Evolutionary conservation across 2,888 invertebrate species (phyloP).

Genomic region (Macrosoma leucophasiata): DNA sequence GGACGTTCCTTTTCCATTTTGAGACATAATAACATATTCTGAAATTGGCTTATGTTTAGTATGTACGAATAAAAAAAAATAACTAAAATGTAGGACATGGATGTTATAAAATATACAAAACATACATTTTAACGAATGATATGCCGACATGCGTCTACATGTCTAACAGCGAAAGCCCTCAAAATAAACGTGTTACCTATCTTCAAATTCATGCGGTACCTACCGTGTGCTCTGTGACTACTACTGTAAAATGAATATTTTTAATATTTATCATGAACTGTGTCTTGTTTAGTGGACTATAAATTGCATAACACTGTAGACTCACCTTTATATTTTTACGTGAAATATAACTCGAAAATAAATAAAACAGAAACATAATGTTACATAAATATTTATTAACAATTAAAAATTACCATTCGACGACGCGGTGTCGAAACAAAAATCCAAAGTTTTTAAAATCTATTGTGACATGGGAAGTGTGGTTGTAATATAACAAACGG

Average conservation of each 20-base stretch:
- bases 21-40: too few relatives aligned
- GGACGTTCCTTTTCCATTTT: too few relatives aligned
- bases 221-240: slow-evolving; percentile 13
- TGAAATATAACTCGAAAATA: slow-evolving; percentile 32
- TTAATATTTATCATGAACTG: slow-evolving; percentile 2
- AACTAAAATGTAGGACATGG: too few relatives aligned
- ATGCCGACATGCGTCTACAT: slow-evolving; percentile 54
- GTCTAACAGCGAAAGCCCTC: slow-evolving; percentile 58
- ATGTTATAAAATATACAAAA: slow-evolving; percentile 35
- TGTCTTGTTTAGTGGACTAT: slow-evolving; percentile 41
- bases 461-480: slow-evolving; percentile 44
- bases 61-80: too few relatives aligned
- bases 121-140: slow-evolving; percentile 33
- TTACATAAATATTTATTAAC: slow-evolving; percentile 74
- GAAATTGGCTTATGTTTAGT: too few relatives aligned
- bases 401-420: slow-evolving; percentile 61
- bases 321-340: slow-evolving; percentile 39
- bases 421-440: slow-evolving; percentile 45
- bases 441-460: slow-evolving; percentile 35
- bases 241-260: too few relatives aligned
- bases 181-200: slow-evolving; percentile 19
- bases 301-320: slow-evolving; percentile 73
- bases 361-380: slow-evolving; percentile 59
- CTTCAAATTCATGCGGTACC: slow-evolving; percentile 16
- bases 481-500: slow-evolving; percentile 43